These are phyloP conservation scores for Agrotis ipsilon DNA, from an alignment of 2,888 invertebrate genomes.

Conservation along the genomic window DNA sequence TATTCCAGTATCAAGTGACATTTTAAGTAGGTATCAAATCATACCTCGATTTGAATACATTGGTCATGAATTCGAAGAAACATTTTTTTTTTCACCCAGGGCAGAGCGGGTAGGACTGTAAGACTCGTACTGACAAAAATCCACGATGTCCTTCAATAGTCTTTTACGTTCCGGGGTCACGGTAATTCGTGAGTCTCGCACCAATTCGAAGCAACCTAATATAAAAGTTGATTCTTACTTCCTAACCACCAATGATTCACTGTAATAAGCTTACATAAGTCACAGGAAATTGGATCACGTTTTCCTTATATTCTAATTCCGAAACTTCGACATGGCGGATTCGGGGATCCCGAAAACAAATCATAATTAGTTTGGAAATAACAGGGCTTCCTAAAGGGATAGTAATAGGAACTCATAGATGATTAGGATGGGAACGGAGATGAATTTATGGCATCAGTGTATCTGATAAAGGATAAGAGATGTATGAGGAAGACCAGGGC, in stretches of 20 bases:
- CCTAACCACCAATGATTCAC: slow-evolving; percentile 12
- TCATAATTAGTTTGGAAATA: slow-evolving; percentile 45
- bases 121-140: too few species aligned
- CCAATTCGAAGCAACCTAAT: not conserved
- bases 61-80: not conserved
- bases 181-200: too few species aligned
- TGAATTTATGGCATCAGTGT: not conserved
- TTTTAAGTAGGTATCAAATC: slow-evolving; percentile 3
- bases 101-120: too few species aligned
- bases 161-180: too few species aligned
- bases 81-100: too few species aligned
- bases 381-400: slow-evolving; percentile 35
- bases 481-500: not conserved
- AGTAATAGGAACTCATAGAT: slow-evolving; percentile 7
- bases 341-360: slow-evolving; percentile 44
- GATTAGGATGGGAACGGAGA: not conserved
- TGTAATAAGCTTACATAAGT: slow-evolving; percentile 36
- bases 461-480: not conserved
- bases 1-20: not conserved
- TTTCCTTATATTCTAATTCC: slow-evolving; percentile 55
- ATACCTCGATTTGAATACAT: not conserved
- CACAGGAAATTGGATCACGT: slow-evolving; percentile 48
- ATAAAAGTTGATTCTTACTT: not conserved
- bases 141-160: too few species aligned
- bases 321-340: slow-evolving; percentile 32